Evolutionary conservation across 1,140 invertebrate genomes (phyloP), one percentile per base, ranked within the genome.

Genomic region (Solenopsis invicta): DNA sequence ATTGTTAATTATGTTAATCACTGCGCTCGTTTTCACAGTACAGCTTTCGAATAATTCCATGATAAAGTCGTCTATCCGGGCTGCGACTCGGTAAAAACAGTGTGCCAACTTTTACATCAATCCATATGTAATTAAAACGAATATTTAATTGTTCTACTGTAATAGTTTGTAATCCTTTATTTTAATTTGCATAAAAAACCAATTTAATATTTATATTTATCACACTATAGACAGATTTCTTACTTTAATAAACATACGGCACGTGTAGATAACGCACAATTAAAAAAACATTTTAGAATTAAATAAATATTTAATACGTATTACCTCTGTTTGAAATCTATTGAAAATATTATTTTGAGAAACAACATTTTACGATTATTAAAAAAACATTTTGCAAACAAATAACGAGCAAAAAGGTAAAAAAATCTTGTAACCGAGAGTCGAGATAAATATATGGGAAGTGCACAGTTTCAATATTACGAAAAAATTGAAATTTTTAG

Each of bases 1-100:
- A 82, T 59, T 56, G 80, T 59, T 74, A 82, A 82, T 82, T 82
- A 82, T 82, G 67, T 72, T 82, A 82, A 82, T 82, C 24, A 72
- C 4, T 82, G 24, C 41, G 52, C 52, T 21, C 67, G 18, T 54
- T 82, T 82, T 82, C 37, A 59, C 13, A 21, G 18, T 16, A 29
- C n/a, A 8, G 34, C n/a, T 56, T 72, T 61, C 52, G 8, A 45
- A 82, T 74, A 82, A 82, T 82, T 59, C 18, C 18, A 59, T 45
- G 37, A 82, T 52, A 34, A 59, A 72, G 54, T 72, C 8, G 13
- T 37, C 12, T 37, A 74, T 71, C 21, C 13, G 18, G 24, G 56
- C 3, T 50, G 21, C 13, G 52, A 54, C 18, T 69, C 18, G 12
- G 8, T 10, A 74, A 72, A 82, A 82, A 72, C 67, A 82, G 8